Percentiles rank a stretch among this genome's conserved stretches.
phyloP scores from a whole-genome alignment of 2,113 vertebrate species.

The Periophthalmodon schlosseri region DNA sequence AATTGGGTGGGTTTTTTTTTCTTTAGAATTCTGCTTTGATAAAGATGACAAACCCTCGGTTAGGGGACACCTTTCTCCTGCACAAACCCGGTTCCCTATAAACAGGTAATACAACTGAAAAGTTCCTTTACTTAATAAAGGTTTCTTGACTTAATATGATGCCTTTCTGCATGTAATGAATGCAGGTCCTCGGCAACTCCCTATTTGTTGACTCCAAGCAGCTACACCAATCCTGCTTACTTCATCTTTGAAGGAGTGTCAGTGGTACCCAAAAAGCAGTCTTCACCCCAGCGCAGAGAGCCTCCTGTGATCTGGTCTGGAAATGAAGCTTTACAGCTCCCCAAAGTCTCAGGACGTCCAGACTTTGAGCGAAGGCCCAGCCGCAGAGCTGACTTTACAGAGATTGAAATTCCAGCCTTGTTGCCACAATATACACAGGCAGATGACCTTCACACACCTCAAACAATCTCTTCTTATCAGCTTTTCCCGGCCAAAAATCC shows the following conservation, averaged over 20 bases:
- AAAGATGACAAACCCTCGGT: slow-evolving; percentile 65
- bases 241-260: slow-evolving; percentile 85
- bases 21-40: slow-evolving; percentile 83
- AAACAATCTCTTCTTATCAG: slow-evolving; percentile 74
- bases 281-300: slow-evolving; percentile 48
- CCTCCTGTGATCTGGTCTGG: slow-evolving; percentile 70
- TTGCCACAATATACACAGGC: slow-evolving; percentile 59
- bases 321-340: slow-evolving; percentile 75
- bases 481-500: slow-evolving; percentile 75
- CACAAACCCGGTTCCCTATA: slow-evolving; percentile 34
- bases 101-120: slow-evolving; percentile 64
- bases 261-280: slow-evolving; percentile 34
- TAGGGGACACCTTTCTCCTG: slow-evolving; percentile 54
- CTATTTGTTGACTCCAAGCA: slow-evolving; percentile 58
- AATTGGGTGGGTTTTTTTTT: not conserved
- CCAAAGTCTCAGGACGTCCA: slow-evolving; percentile 59
- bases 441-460: slow-evolving; percentile 51
- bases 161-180: not conserved
- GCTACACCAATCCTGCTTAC: slow-evolving; percentile 89
- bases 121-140: not conserved
- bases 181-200: slow-evolving; percentile 70
- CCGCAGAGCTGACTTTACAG: slow-evolving; percentile 78
- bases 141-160: not conserved
- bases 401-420: slow-evolving; percentile 80
- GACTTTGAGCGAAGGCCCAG: slow-evolving; percentile 59